These are phyloP conservation scores for Eutrigla gurnardus DNA, from an alignment of 2,797 vertebrate species.

Conservation along the genomic window DNA sequence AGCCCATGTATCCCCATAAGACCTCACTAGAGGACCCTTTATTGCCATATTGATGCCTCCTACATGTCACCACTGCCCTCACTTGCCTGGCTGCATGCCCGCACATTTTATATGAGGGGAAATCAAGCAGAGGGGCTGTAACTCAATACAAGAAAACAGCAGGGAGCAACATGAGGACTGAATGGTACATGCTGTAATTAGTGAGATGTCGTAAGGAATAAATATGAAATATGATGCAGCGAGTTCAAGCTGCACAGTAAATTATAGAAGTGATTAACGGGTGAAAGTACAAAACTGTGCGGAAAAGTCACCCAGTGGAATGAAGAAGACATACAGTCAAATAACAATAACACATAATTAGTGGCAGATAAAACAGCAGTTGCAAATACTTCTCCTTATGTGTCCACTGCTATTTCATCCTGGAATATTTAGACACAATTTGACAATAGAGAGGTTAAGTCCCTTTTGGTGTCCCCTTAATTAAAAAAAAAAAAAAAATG, in stretches of 20 bases:
- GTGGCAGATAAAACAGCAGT: conserved; percentile 61
- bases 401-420: conserved; percentile 47
- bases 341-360: conserved; percentile 30
- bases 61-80: conserved; percentile 64
- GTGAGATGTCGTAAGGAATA: conserved; percentile 68
- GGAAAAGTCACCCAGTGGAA: conserved; percentile 42
- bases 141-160: conserved; percentile 67
- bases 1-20: conserved; percentile 74
- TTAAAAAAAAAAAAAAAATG: no score
- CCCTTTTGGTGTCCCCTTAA: no score
- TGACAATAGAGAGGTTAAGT: background rate
- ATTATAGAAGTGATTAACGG: conserved; percentile 32
- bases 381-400: conserved; percentile 36
- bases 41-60: conserved; percentile 72
- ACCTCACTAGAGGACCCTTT: conserved; percentile 73
- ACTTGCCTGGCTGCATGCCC: conserved; percentile 65
- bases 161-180: conserved; percentile 59
- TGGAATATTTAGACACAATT: conserved; percentile 42
- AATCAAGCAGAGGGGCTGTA: conserved; percentile 55
- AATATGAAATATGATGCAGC: conserved; percentile 68
- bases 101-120: conserved; percentile 44
- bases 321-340: conserved; percentile 19
- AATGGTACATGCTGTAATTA: conserved; percentile 75
- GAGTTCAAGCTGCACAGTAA: conserved; percentile 52
- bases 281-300: conserved; percentile 35